Percentiles rank a stretch among this genome's conserved stretches.
phyloP scores from a whole-genome alignment of 1,140 invertebrate genomes.

The Nephila pilipes region DNA sequence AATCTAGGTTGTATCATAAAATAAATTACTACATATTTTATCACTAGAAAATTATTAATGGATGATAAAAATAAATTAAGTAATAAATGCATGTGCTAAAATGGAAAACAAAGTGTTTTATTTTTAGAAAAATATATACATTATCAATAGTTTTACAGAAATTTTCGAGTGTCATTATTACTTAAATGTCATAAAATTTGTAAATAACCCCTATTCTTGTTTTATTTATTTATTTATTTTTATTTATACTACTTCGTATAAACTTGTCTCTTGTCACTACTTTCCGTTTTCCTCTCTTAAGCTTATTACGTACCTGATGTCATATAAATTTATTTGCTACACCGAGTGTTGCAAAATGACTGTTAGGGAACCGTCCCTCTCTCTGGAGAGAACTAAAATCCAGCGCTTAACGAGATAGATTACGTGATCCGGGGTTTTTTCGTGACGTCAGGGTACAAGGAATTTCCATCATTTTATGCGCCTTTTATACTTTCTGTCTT shows the following conservation, averaged over 20 bases:
- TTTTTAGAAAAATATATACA: neutral
- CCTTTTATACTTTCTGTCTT: neutral
- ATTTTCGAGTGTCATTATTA: no score
- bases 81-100: no score
- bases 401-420: constrained; percentile 11
- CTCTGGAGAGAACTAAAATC: neutral
- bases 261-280: neutral
- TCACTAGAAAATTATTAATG: no score
- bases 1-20: no score
- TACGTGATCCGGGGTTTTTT: neutral
- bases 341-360: neutral
- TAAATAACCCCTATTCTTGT: neutral
- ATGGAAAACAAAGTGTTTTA: neutral
- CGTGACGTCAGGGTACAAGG: neutral
- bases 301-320: neutral
- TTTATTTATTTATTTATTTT: neutral
- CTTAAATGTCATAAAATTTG: neutral
- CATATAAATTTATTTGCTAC: constrained; percentile 10
- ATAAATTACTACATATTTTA: no score
- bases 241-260: no score
- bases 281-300: neutral
- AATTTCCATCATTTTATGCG: neutral
- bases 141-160: neutral
- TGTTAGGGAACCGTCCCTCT: neutral
- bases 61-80: no score